Evolutionary conservation across 1,140 invertebrate species (phyloP), one percentile per base, ranked within the genome.

Genomic region (Trichonephila clavipes): DNA sequence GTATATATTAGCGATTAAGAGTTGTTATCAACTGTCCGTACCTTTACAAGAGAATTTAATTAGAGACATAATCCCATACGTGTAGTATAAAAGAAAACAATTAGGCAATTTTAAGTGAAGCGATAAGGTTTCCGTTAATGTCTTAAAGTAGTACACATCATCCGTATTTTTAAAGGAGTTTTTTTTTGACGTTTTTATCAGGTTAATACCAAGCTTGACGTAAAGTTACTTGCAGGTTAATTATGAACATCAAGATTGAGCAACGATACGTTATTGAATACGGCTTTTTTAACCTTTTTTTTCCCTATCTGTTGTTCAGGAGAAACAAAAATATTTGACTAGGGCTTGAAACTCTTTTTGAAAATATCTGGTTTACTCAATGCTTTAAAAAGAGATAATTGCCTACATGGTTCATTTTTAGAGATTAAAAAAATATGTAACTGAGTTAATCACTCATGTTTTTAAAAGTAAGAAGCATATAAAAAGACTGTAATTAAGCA

Each of bases 171-270:
- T 81, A 18, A 28, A 18, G 16, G 10, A 62, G 21, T 61, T 77
- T 82, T 77, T 82, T 90, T 82, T 40, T n/a, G 28, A 90, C 66
- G 58, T 90, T 81, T 72, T 90, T 90, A 90, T 90, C 72, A 61
- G 28, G 89, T 90, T 90, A 90, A 90, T 90, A 58, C 51, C 89
- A 10, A 61, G 18, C 61, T 81, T 90, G 77, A 90, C 72, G 69
- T 24, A 28, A 34, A 16, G 58, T 82, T 90, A 61, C 72, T 81
- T 90, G 44, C 72, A 34, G 24, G 69, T 81, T 90, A 90, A 90
- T 90, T 90, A 90, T 62, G 19, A 82, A 10, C 89, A 90, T 77
- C 72, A 89, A 89, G 88, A 77, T 89, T 89, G 88, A 21, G 88
- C 14, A 64, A 64, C 85, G 44, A 61, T 83, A 83, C 82, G 58